Percentiles rank a stretch among this genome's conserved stretches.
phyloP scores from a whole-genome alignment of 2,888 invertebrate species.

The Cartodere bifasciata region DNA sequence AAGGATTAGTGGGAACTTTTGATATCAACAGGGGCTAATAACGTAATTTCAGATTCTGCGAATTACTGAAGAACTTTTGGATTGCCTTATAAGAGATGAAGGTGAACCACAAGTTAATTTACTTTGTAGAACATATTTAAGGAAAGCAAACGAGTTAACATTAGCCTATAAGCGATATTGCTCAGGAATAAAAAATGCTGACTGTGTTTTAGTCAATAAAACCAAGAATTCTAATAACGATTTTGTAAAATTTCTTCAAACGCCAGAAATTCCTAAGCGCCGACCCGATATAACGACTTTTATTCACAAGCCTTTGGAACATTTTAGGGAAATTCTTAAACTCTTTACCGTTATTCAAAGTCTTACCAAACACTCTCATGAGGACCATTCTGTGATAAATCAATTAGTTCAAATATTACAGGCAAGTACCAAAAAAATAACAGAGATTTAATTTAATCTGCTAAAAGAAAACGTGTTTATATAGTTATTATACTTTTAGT shows the following conservation, averaged over 20 bases:
- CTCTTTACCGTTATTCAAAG: conserved; percentile 42
- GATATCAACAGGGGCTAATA: neutral
- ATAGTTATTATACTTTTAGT: conserved; percentile 36
- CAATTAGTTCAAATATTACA: conserved; percentile 38
- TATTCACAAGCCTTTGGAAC: conserved; percentile 74
- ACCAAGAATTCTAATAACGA: conserved; percentile 62
- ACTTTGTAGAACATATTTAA: conserved; percentile 56
- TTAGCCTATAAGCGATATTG: conserved; percentile 72
- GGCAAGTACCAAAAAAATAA: conserved; percentile 25
- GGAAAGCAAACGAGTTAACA: conserved; percentile 60
- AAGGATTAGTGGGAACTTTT: conserved; percentile 22
- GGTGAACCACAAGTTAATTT: conserved; percentile 57
- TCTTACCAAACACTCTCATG: conserved; percentile 36
- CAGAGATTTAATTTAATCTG: no score
- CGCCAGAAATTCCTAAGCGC: conserved; percentile 67
- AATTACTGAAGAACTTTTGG: conserved; percentile 70
- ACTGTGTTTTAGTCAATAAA: conserved; percentile 69
- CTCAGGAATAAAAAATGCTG: conserved; percentile 71
- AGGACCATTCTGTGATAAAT: conserved; percentile 37
- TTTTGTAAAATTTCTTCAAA: conserved; percentile 67
- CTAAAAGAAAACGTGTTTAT: no score
- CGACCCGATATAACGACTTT: conserved; percentile 76
- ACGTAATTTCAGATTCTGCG: conserved; percentile 45
- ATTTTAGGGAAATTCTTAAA: conserved; percentile 54
- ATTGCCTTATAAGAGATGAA: conserved; percentile 60